Conservation (phyloP, 2,888 invertebrate genomes). For the Oscheius sp. region DNA sequence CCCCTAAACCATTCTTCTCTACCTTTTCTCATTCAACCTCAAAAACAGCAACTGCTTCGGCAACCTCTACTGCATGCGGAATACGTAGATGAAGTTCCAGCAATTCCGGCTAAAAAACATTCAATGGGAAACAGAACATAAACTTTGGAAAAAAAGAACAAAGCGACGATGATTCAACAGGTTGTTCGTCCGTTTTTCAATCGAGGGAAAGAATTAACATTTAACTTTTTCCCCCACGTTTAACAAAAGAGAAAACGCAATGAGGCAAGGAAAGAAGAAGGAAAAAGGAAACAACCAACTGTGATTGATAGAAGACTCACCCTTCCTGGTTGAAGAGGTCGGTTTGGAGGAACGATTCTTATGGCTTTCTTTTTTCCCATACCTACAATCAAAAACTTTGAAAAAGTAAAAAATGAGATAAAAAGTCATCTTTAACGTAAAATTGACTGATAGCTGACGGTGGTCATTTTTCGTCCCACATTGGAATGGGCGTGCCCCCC, state of each 20-base stretch:
- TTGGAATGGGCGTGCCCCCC: background rate
- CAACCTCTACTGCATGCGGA: conserved; percentile 44
- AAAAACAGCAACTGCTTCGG: conserved; percentile 40
- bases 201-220: too few species aligned
- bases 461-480: conserved; percentile 25
- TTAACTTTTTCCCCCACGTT: too few species aligned
- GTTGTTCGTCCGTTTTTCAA: background rate
- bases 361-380: conserved; percentile 49
- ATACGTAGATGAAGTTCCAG: conserved; percentile 42
- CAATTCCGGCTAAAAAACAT: conserved; percentile 43
- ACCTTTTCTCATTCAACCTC: conserved; percentile 30
- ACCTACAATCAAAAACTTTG: background rate
- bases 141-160: conserved; percentile 1
- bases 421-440: background rate
- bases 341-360: conserved; percentile 40
- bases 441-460: background rate
- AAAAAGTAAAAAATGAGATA: background rate
- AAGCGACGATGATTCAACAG: conserved; percentile 6
- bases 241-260: background rate
- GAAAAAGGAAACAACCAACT: background rate
- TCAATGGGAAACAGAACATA: conserved; percentile 16
- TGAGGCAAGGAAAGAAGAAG: background rate
- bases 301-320: conserved; percentile 26
- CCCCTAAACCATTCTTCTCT: conserved; percentile 32
- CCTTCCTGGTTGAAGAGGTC: conserved; percentile 42